Evolutionary conservation across 2,113 vertebrate species (phyloP), one percentile per base, ranked within the genome.

Genomic region (Pogonocichla stellata): DNA sequence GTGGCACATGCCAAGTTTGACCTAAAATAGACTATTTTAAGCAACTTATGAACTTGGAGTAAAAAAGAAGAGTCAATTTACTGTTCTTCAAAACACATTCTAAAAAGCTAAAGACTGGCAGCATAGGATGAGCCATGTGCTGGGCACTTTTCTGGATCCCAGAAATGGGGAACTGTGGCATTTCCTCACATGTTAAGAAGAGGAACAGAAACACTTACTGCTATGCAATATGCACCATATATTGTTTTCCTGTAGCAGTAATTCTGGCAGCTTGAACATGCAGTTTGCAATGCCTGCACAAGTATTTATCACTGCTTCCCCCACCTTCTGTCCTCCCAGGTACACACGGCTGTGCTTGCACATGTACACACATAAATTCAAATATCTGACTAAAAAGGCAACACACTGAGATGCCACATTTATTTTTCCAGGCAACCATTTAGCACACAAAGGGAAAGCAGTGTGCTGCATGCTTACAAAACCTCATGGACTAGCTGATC

Each of bases 291-390:
- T 58, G 43, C 15, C 8, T 61, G 92, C 80, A 80, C 33, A 65
- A 89, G 61, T 57, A 23, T 92, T 51, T 36, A 36, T 34, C 14
- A 7, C 57, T 40, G 33, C 38, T 69, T 42, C 29, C n/a, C 36
- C 65, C 0, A 0, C 26, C 9, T 13, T 53, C 13, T 5, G 2
- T n/a, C 45, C 50, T 62, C 28, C 10, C 0, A 11, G 57, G 29
- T 15, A 51, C 3, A 38, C 6, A 23, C 1, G 0, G 23, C 26
- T 80, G 58, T 42, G 38, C n/a, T 45, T 29, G 10, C 47, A 25
- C 4, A 36, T 1, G 0, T 42, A 12, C 1, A 36, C 14, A 82
- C 24, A 56, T 3, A 83, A 73, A 97, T 47, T 82, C 45, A 95
- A 91, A 29, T 23, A 60, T 2, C 51, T 45, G 23, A 66, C 61